Conservation (phyloP, 2,113 vertebrate genomes). For the Rhombomys opimus region DNA sequence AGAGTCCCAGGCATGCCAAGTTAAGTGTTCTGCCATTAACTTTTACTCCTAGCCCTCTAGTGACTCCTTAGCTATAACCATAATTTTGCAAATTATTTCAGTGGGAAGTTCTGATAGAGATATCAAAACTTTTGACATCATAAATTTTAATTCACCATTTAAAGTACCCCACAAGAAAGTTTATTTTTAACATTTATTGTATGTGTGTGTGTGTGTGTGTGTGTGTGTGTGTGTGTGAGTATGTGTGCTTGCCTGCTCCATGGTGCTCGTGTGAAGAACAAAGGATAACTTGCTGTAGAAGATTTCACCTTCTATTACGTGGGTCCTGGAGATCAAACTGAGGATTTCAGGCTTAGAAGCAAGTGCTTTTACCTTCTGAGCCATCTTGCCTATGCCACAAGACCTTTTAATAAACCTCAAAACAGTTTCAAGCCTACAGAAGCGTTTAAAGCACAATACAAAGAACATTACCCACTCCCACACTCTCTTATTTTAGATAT, state of each 20-base stretch:
- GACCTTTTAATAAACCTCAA: background rate
- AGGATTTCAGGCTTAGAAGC: background rate
- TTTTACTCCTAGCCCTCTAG: background rate
- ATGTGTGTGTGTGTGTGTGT: background rate
- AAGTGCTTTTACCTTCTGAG: background rate
- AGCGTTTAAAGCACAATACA: background rate
- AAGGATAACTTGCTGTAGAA: background rate
- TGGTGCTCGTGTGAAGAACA: background rate
- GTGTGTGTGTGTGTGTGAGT: background rate
- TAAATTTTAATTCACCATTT: background rate
- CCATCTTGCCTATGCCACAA: background rate
- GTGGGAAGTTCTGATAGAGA: background rate
- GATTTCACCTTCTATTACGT: background rate
- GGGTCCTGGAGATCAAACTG: background rate
- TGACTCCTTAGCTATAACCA: background rate
- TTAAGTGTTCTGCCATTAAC: background rate
- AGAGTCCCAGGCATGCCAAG: background rate
- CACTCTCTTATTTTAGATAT: conserved; percentile 31
- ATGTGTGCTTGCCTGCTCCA: background rate
- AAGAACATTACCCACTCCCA: background rate
- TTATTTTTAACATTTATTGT: background rate
- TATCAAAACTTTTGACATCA: background rate
- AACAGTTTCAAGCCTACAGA: background rate
- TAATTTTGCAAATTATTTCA: background rate
- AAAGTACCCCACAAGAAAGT: background rate